These are phyloP conservation scores for Neodiprion pinetum DNA, from an alignment of 1,140 invertebrate genomes.

Conservation along the genomic window DNA sequence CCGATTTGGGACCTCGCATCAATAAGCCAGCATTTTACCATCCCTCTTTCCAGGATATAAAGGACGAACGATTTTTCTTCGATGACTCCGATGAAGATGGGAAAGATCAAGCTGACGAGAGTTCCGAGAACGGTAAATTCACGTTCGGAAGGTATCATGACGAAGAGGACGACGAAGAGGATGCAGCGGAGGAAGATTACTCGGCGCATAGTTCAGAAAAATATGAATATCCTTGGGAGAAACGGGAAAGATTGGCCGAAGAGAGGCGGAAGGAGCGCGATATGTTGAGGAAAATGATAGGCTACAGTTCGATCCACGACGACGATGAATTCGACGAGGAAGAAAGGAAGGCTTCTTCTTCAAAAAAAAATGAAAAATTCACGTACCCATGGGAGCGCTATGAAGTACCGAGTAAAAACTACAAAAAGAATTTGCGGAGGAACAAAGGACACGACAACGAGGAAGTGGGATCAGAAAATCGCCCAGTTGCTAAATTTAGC, in stretches of 20 bases:
- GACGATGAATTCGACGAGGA: conserved; percentile 28
- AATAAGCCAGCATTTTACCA: conserved; percentile 53
- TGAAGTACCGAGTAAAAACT: conserved; percentile 27
- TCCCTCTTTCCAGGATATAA: conserved; percentile 40
- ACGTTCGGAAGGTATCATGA: conserved; percentile 46
- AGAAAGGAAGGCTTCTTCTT: conserved; percentile 21
- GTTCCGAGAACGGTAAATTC: conserved; percentile 35
- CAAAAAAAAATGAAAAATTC: conserved; percentile 14
- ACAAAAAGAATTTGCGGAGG: conserved; percentile 11
- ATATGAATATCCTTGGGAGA: conserved; percentile 53
- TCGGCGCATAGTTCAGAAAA: conserved; percentile 6
- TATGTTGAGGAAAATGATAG: conserved; percentile 15
- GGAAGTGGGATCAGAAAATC: conserved; percentile 24
- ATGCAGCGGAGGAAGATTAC: conserved; percentile 24
- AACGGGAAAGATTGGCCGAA: conserved; percentile 36
- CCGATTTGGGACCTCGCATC: conserved; percentile 48
- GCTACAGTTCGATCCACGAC: conserved; percentile 17
- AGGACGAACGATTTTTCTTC: conserved; percentile 16
- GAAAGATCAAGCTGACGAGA: conserved; percentile 17
- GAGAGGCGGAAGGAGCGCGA: conserved; percentile 15
- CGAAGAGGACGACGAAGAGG: conserved; percentile 21
- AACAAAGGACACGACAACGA: conserved; percentile 22
- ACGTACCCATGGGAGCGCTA: conserved; percentile 36
- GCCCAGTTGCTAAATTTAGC: conserved; percentile 35
- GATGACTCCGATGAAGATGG: conserved; percentile 31